These are phyloP conservation scores for Gasterosteus nipponicus DNA, from an alignment of 2,113 vertebrate species.

Conservation along the genomic window DNA sequence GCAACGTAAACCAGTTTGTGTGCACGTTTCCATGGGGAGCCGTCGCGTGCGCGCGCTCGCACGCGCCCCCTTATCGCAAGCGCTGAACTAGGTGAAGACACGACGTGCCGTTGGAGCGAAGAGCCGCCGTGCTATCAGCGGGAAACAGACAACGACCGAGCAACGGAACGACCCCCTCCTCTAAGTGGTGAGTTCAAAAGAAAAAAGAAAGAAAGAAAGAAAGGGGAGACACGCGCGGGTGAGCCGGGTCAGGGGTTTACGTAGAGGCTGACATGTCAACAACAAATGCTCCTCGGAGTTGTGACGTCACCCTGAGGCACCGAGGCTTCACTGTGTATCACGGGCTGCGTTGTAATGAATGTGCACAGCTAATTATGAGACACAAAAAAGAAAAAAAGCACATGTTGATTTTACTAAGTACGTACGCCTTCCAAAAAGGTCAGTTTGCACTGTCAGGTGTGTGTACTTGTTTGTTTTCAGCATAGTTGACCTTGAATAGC, in stretches of 20 bases:
- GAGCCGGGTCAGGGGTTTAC: not conserved
- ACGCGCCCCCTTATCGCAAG: slow-evolving; percentile 25
- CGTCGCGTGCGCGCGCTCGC: slow-evolving; percentile 21
- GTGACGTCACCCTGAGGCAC: not conserved
- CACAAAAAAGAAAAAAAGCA: not conserved
- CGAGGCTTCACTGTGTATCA: not conserved
- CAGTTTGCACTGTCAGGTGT: too few relatives aligned
- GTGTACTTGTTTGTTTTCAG: slow-evolving; percentile 8
- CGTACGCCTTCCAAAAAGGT: too few relatives aligned
- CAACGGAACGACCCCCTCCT: slow-evolving; percentile 1
- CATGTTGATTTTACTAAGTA: not conserved
- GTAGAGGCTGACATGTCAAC: slow-evolving; percentile 25
- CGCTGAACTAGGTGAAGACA: not conserved
- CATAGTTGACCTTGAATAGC: slow-evolving; percentile 63
- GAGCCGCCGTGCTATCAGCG: slow-evolving; percentile 41
- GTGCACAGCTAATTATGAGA: not conserved
- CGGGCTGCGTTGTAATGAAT: not conserved
- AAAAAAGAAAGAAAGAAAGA: not conserved
- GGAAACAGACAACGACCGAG: slow-evolving; percentile 30
- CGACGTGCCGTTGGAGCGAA: slow-evolving; percentile 25
- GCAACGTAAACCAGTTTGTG: slow-evolving; percentile 32
- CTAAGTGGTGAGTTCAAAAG: slow-evolving; percentile 71
- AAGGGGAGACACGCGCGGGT: too few relatives aligned
- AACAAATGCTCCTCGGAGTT: not conserved
- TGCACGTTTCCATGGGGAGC: slow-evolving; percentile 77